Conservation (phyloP, 1,140 invertebrate genomes). For the Phymastichus coffea region DNA sequence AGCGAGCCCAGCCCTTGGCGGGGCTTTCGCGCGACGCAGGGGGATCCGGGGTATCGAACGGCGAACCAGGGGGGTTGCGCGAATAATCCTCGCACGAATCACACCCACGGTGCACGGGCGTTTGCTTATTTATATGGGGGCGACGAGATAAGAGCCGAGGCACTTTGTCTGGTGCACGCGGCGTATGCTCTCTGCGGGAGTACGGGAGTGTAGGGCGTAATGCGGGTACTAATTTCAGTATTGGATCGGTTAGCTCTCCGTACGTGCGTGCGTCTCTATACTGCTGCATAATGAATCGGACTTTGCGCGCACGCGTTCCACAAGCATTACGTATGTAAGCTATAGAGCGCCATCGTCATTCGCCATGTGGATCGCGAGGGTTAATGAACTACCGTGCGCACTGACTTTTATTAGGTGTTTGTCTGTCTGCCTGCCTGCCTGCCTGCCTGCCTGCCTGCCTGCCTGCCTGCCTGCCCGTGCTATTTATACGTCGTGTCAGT, state of each 20-base stretch:
- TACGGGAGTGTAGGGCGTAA: neutral
- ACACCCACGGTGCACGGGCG: too few species aligned
- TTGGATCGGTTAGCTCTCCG: neutral
- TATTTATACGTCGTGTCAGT: neutral
- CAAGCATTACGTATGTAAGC: too few species aligned
- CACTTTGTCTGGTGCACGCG: neutral
- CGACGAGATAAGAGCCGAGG: slow-evolving; percentile 11
- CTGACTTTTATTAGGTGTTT: slow-evolving; percentile 9
- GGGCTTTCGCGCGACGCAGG: neutral
- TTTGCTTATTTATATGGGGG: too few species aligned
- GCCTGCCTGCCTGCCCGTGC: too few species aligned
- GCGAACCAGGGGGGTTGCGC: neutral
- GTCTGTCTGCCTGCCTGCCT: too few species aligned
- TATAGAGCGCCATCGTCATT: too few species aligned
- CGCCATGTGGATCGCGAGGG: too few species aligned
- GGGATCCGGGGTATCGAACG: neutral
- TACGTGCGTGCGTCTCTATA: too few species aligned
- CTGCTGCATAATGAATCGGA: slow-evolving; percentile 20
- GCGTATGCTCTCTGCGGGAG: neutral
- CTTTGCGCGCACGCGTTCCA: neutral
- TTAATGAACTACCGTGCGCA: slow-evolving; percentile 1
- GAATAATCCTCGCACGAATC: too few species aligned
- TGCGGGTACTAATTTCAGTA: slow-evolving; percentile 23
- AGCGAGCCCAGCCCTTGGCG: too few species aligned
- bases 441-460: neutral